Base-by-base conservation (phyloP, 2,888 invertebrate species). In the Phoenoteleia sp. region DNA sequence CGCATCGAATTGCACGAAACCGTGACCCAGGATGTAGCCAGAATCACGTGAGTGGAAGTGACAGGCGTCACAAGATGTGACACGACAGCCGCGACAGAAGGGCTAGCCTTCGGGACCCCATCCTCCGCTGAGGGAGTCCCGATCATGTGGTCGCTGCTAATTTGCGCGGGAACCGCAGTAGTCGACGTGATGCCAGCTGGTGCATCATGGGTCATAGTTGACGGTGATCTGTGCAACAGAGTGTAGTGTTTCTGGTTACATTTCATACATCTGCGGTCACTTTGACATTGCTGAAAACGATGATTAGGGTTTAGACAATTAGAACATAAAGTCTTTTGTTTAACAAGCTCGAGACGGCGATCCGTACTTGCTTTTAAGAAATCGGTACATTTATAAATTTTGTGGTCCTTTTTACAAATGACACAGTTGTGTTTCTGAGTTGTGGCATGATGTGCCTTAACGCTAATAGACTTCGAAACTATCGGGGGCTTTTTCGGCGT, bases 1-100 rank as follows among this genome's bases (percentile, higher is more conserved):
- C 67, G 52, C 3, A 52, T 52, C 5, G 52, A 67, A 21, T 5
- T 6, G 13, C 52, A 67, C 5, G 67, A 52, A 13, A 67, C 67
- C 6, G 52, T 15, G 11, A 67, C 54, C 54, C 69, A 69, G 17
- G 69, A 29, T 3, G 69, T 69, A 5, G 69, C 49, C n/a, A 69
- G 25, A 27, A 62, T 62, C 0, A 47, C 21, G 21, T 47, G 45
- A 4, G 45, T 4, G 1, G 45, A 21, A 29, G 9, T 29, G 9
- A 4, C 29, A 9, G 17, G 45, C 2, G 19, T 47, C 1, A 11
- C 19, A 1, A 47, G 5, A 47, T 47, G 45, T 2, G 45, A 47
- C 19, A 19, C 4, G 1, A n/a, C 42, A 47, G 1, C 9, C n/a
- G n/a, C n/a, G n/a, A n/a, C n/a, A n/a, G n/a, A n/a, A n/a, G n/a